Evolutionary conservation across 2,888 invertebrate species (phyloP).

Genomic region (Ochropacha duplaris): DNA sequence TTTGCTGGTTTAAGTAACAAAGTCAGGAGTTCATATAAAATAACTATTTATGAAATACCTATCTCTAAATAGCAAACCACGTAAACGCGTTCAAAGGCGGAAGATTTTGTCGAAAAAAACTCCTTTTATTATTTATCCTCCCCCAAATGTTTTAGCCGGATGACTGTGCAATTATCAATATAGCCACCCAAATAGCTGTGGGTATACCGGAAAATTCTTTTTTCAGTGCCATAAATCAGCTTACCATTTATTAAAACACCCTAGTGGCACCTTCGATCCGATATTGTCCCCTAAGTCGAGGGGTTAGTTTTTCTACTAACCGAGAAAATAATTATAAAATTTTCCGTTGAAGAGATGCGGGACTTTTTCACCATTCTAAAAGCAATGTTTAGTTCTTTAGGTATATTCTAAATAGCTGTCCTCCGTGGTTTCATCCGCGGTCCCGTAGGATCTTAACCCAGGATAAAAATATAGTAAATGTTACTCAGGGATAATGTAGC

Average conservation of each 20-base stretch:
- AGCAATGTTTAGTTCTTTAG: too few species aligned
- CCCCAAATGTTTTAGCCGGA: slow-evolving; percentile 44
- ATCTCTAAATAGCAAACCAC: too few species aligned
- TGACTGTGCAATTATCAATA: slow-evolving; percentile 72
- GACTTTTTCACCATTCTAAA: too few species aligned
- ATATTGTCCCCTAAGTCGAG: slow-evolving; percentile 37
- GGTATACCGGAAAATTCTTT: slow-evolving; percentile 58
- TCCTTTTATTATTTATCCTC: slow-evolving; percentile 20
- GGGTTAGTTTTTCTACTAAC: not conserved
- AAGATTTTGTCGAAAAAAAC: slow-evolving; percentile 28
- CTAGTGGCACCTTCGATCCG: slow-evolving; percentile 51
- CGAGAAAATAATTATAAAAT: not conserved
- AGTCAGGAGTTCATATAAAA: too few species aligned
- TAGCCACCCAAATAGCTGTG: slow-evolving; percentile 43
- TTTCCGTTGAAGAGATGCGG: not conserved
- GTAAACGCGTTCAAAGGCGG: too few species aligned
- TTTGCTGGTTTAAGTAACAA: too few species aligned
- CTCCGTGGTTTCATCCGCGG: too few species aligned
- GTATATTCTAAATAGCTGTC: too few species aligned
- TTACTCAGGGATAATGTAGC: too few species aligned
- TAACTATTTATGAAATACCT: too few species aligned
- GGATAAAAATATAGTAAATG: too few species aligned
- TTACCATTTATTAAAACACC: slow-evolving; percentile 73
- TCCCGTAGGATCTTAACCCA: too few species aligned
- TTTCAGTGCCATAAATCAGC: slow-evolving; percentile 72